Evolutionary conservation across 1,140 invertebrate genomes (phyloP).

Genomic region (Trissolcus basalis): DNA sequence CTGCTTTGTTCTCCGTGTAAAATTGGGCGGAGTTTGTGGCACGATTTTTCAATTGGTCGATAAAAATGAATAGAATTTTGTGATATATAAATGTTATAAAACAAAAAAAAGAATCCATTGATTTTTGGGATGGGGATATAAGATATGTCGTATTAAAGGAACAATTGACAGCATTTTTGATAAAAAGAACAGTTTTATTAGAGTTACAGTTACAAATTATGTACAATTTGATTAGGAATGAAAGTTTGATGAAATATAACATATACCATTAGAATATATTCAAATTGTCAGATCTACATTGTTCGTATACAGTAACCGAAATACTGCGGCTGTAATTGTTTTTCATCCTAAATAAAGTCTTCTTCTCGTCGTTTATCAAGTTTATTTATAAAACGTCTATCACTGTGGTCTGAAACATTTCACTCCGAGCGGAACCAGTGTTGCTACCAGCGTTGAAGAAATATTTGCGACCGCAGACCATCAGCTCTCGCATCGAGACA

Average conservation of each 20-base stretch:
- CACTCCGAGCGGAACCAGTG: not conserved
- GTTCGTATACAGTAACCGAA: slow-evolving; percentile 7
- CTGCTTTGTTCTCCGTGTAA: slow-evolving; percentile 33
- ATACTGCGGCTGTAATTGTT: not conserved
- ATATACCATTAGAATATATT: slow-evolving; percentile 13
- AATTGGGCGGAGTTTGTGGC: slow-evolving; percentile 25
- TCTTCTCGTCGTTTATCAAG: slow-evolving; percentile 17
- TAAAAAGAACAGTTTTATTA: slow-evolving; percentile 47
- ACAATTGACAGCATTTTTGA: not conserved
- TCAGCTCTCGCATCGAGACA: slow-evolving; percentile 4
- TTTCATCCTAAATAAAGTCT: slow-evolving; percentile 25
- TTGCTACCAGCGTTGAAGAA: too few relatives aligned
- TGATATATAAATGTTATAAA: too few relatives aligned
- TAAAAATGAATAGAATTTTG: not conserved
- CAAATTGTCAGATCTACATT: not conserved
- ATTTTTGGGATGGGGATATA: not conserved
- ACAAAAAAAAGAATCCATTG: not conserved
- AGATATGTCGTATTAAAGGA: not conserved
- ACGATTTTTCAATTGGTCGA: slow-evolving; percentile 1
- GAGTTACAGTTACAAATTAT: slow-evolving; percentile 42
- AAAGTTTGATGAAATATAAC: slow-evolving; percentile 21
- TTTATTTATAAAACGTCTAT: slow-evolving; percentile 37
- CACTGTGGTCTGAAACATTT: slow-evolving; percentile 30
- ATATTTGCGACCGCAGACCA: not conserved
- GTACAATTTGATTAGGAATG: slow-evolving; percentile 38